Evolutionary conservation across 2,113 vertebrate species (phyloP), one percentile per base, ranked within the genome.

Genomic region (Tupaia tana): DNA sequence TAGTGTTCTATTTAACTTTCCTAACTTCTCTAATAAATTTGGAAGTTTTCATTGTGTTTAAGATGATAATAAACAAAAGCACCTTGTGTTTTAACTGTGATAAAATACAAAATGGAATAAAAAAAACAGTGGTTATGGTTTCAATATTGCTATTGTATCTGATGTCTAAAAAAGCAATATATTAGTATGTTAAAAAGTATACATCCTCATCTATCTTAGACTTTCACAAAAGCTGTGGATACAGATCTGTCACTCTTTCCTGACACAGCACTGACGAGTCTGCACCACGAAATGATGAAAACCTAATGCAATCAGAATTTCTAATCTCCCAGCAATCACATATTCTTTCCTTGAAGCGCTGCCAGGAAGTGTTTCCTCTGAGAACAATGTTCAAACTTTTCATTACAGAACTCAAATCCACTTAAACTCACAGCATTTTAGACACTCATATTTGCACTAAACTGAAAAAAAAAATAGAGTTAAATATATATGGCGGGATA

Each of bases 251-350:
- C 64, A 69, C 29, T 95, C 73, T 85, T 85, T 84, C 75, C 75
- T 67, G 78, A 80, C 29, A n/a, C 11, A 81, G 54, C 14, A 14
- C 13, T 94, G 91, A 95, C 93, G 88, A 80, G 20, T 29, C 73
- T 90, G 43, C 67, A 29, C n/a, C 29, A 69, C 0, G 89, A 74
- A 96, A 89, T 71, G 94, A 97, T 95, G 94, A 86, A 92, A 93
- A n/a, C 2, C 54, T 96, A 92, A 95, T 78, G 95, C 66, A 75
- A 34, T 94, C 66, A 73, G 93, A 89, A 97, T 95, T 95, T 96
- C 91, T 96, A 96, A 96, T 97, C 94, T 96, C 81, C 52, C 22
- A 61, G 56, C 61, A 67, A 97, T 94, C 87, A 84, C 82, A 84
- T 52, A 83, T 75, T 86, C 31, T 83, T 89, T 90, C 63, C 71